Conservation (phyloP, 2,888 invertebrate genomes). For the Ophion costatus region DNA sequence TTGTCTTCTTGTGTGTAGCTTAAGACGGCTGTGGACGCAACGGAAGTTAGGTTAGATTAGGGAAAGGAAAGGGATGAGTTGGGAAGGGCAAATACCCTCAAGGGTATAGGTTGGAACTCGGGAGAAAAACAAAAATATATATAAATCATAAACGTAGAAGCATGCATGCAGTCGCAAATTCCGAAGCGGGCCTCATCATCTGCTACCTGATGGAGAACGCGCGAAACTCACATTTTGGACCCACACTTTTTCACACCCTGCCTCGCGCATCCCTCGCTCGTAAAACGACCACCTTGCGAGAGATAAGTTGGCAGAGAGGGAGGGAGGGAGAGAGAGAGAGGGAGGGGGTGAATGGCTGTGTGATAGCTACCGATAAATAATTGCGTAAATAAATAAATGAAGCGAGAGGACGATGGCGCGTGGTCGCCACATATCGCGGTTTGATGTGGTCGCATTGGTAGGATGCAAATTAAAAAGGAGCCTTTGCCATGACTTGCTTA, state of each 20-base stretch:
- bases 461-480: slow-evolving; percentile 55
- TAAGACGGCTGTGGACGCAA: too few species aligned
- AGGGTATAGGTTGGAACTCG: too few species aligned
- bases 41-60: too few species aligned
- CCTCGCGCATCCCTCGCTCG: slow-evolving; percentile 68
- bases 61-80: too few species aligned
- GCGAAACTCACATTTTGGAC: slow-evolving; percentile 47
- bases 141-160: too few species aligned
- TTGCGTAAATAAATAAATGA: slow-evolving; percentile 60
- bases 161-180: slow-evolving; percentile 33
- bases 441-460: slow-evolving; percentile 43
- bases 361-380: slow-evolving; percentile 56
- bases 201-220: slow-evolving; percentile 36
- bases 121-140: too few species aligned
- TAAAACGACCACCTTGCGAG: slow-evolving; percentile 74
- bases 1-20: too few species aligned
- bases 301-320: slow-evolving; percentile 66
- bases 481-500: background rate
- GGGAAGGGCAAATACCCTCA: too few species aligned
- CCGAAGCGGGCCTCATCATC: slow-evolving; percentile 10
- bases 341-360: background rate
- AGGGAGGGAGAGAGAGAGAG: background rate
- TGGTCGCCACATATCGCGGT: slow-evolving; percentile 49
- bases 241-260: slow-evolving; percentile 46
- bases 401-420: slow-evolving; percentile 31